phyloP scores from a whole-genome alignment of 1,140 invertebrate species.

The Manduca sexta region DNA sequence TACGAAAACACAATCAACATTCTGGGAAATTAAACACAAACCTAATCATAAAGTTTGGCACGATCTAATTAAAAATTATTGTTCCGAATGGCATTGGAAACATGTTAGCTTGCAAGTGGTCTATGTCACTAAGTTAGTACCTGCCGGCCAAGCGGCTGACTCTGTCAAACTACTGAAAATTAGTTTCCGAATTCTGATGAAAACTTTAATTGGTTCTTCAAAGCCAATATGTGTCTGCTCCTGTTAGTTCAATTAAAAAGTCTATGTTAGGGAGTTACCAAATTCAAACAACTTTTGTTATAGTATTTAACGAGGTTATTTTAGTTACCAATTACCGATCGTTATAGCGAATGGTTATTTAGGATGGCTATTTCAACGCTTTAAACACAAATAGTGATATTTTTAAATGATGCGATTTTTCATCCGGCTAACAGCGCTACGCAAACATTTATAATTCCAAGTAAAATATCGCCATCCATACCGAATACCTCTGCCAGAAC shows the following conservation, averaged over 20 bases:
- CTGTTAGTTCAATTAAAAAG: slow-evolving; percentile 46
- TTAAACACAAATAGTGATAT: too few species aligned
- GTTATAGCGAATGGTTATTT: not conserved
- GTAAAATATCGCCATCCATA: slow-evolving; percentile 3
- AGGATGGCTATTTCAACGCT: too few species aligned
- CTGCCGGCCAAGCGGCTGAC: slow-evolving; percentile 52
- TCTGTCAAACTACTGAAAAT: slow-evolving; percentile 66
- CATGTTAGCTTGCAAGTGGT: slow-evolving; percentile 35
- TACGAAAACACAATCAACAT: too few species aligned
- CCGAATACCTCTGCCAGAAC: not conserved
- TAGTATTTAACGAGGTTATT: slow-evolving; percentile 2
- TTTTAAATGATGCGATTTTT: too few species aligned
- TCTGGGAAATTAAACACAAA: too few species aligned
- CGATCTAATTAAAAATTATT: not conserved
- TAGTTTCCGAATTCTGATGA: slow-evolving; percentile 65
- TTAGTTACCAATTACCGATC: too few species aligned
- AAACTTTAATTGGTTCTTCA: slow-evolving; percentile 70
- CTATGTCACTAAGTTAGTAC: slow-evolving; percentile 30
- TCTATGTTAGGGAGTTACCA: slow-evolving; percentile 31
- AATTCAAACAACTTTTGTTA: slow-evolving; percentile 26
- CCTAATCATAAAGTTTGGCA: not conserved
- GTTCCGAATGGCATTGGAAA: not conserved
- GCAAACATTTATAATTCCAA: slow-evolving; percentile 4
- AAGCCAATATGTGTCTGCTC: slow-evolving; percentile 54
- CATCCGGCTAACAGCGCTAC: too few species aligned